Base-by-base conservation (phyloP, 2,797 vertebrate species). In the Gymnoscopelus braueri region DNA sequence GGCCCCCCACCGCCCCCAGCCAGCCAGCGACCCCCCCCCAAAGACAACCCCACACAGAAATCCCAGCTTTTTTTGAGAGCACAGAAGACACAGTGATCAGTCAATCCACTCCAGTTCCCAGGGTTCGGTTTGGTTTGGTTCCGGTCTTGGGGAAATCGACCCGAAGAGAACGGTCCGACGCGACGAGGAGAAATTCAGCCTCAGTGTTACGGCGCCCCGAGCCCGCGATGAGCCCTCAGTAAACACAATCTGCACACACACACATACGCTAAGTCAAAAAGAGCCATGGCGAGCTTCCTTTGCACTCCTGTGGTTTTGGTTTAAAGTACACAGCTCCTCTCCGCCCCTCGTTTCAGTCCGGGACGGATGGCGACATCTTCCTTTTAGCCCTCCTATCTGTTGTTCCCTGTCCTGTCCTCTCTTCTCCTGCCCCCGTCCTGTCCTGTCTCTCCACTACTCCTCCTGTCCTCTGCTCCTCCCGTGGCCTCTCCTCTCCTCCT, bases 391-490 rank as follows among this genome's bases (percentile, higher is more conserved):
- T 79, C 72, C 50, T 74, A 69, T 84, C 39, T 35, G 58, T 66
- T 72, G 70, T 50, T 69, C 11, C 71, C 76, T 58, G 75, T 67
- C 29, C 79, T 71, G 81, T 77, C 59, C 19, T 13, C 50, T 63
- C 63, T 79, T 51, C 64, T 85, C 63, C 85, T 67, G 85, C 80
- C 78, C 78, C 44, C 8, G 14, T 77, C 71, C 76, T 58, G 75
- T 67, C 29, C 79, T 71, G 81, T 77, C 59, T 13, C 50, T 63
- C 63, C 60, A 78, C 73, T 74, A 79, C 86, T 88, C 88, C 23
- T 26, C 47, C 52, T 10, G 44, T 48, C 54, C 60, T 79, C 73
- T 74, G 80, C 84, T 88, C 84, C 86, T 88, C 88, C 87, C 86
- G 79, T 77, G 83, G 87, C 84, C 88, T 84, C 85, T 44, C 39